Percentiles rank a stretch among this genome's conserved stretches.
Conservation (phyloP, 2,113 vertebrate genomes). For the Heliornis fulica region DNA sequence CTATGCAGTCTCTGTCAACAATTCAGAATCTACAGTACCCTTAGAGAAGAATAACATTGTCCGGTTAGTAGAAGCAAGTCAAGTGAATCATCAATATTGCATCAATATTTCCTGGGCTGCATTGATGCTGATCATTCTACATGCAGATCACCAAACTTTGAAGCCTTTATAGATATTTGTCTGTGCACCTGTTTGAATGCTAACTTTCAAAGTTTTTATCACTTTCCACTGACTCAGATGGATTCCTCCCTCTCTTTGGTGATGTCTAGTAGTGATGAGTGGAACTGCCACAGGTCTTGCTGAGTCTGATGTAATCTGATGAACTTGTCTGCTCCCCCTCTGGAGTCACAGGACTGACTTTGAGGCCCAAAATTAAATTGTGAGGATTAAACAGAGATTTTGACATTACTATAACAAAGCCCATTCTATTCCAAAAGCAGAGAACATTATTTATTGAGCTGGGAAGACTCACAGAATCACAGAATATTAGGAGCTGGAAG, state of each 20-base stretch:
- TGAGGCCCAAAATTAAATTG: not conserved
- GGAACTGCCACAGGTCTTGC: not conserved
- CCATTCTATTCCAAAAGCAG: not conserved
- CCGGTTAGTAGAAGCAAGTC: not conserved
- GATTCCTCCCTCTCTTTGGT: not conserved
- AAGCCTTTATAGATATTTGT: not conserved
- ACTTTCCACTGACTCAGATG: not conserved
- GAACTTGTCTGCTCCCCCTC: not conserved
- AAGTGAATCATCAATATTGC: not conserved
- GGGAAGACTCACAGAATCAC: too few species aligned
- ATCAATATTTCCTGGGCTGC: not conserved
- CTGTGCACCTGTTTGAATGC: not conserved
- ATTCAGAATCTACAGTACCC: not conserved
- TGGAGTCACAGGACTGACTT: not conserved
- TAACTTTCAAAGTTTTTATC: not conserved
- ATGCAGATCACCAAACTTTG: not conserved
- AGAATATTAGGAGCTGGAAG: too few species aligned
- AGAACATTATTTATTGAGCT: not conserved
- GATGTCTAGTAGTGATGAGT: not conserved
- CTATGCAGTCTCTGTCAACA: not conserved
- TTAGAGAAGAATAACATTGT: not conserved
- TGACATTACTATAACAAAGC: not conserved
- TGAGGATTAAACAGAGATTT: not conserved
- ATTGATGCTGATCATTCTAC: not conserved
- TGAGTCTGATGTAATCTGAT: not conserved